phyloP scores from a whole-genome alignment of 2,888 invertebrate species.

The Chrysotoxum bicinctum region DNA sequence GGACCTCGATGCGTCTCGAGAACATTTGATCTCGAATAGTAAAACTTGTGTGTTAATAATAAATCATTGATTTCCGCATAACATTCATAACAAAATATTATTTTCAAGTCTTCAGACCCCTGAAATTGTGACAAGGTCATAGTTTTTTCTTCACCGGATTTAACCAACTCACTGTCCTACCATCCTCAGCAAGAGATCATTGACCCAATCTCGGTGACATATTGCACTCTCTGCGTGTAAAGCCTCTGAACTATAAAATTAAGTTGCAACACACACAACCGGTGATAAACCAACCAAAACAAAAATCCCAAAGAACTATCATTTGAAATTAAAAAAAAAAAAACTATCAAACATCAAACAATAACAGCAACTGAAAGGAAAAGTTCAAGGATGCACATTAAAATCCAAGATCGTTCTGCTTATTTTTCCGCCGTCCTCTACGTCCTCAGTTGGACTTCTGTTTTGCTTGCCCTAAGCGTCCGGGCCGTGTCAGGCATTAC shows the following conservation, averaged over 20 bases:
- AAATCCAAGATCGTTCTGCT: conserved; percentile 54
- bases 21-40: no score
- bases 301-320: conserved; percentile 2
- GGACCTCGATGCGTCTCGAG: no score
- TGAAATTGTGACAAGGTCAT: not conserved
- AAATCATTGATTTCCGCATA: no score
- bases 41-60: no score
- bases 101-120: no score
- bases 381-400: conserved; percentile 69
- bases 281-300: not conserved
- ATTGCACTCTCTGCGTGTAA: conserved; percentile 40
- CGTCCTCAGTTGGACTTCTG: not conserved
- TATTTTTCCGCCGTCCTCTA: conserved; percentile 8
- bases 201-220: conserved; percentile 30
- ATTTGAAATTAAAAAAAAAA: not conserved
- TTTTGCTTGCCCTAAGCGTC: conserved; percentile 13
- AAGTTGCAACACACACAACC: conserved; percentile 55
- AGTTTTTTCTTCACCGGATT: not conserved
- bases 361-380: conserved; percentile 56
- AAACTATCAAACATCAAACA: conserved; percentile 1
- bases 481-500: conserved; percentile 23
- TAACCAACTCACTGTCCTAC: not conserved
- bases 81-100: no score
- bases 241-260: conserved; percentile 59
- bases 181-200: conserved; percentile 20